Percentiles rank a stretch among this genome's conserved stretches.
Evolutionary conservation across 2,113 vertebrate species (phyloP).

Genomic region (Daubentonia madagascariensis): DNA sequence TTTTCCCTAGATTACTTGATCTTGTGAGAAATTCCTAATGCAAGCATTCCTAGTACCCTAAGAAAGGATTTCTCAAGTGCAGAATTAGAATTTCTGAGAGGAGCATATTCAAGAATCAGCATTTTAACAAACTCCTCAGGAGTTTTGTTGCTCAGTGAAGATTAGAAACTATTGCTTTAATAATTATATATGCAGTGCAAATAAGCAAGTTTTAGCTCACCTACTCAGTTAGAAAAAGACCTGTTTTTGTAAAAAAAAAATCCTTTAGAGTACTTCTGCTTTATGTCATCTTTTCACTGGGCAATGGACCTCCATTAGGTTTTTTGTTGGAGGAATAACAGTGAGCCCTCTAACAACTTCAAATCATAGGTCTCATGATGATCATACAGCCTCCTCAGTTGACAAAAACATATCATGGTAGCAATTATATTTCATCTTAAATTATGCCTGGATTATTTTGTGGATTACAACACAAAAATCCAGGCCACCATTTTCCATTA

Average conservation of each 20-base stretch:
- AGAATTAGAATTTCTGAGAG: not conserved
- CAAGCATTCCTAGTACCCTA: not conserved
- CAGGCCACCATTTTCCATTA: not conserved
- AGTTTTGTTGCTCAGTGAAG: not conserved
- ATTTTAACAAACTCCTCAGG: not conserved
- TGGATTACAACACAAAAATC: not conserved
- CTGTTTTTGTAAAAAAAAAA: not conserved
- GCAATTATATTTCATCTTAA: not conserved
- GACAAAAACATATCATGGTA: not conserved
- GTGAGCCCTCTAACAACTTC: not conserved
- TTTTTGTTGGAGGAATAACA: not conserved
- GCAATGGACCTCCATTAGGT: not conserved
- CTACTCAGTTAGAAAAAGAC: not conserved
- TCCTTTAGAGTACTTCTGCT: accelerated
- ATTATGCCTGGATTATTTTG: not conserved
- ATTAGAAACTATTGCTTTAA: not conserved
- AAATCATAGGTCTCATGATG: not conserved
- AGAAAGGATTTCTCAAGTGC: not conserved
- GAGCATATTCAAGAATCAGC: not conserved
- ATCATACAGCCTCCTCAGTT: not conserved
- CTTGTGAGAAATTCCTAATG: not conserved
- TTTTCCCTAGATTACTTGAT: not conserved
- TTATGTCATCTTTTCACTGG: not conserved
- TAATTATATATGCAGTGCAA: not conserved
- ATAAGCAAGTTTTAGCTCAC: not conserved